These are phyloP conservation scores for Amphimedon queenslandica DNA, from an alignment of 37 sponge, comb jelly and placozoan genomes.

Conservation along the genomic window DNA sequence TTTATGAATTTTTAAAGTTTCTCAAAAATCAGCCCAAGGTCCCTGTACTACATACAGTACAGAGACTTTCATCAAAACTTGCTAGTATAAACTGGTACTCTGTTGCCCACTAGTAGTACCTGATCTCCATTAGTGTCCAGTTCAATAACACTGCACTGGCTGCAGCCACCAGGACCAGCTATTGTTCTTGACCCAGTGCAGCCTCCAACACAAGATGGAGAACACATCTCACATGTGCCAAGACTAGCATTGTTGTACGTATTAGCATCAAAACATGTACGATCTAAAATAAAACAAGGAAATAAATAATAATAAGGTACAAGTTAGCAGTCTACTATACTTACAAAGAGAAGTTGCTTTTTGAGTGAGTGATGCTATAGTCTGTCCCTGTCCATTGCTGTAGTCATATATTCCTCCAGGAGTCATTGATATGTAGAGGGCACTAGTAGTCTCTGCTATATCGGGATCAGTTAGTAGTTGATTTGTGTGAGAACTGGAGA, in stretches of 20 bases:
- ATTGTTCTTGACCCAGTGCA: conserved; percentile 32
- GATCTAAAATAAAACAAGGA: neutral
- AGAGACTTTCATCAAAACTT: no score
- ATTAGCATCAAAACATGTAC: conserved; percentile 4
- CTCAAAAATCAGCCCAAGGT: no score
- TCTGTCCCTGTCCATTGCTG: neutral
- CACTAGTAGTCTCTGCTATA: neutral
- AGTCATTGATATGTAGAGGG: neutral
- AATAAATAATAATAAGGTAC: neutral
- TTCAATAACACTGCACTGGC: conserved; percentile 4
- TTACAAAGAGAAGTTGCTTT: neutral
- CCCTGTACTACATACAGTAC: no score
- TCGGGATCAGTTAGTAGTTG: neutral
- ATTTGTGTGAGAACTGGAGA: neutral
- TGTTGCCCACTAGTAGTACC: no score
- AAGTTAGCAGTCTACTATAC: no score
- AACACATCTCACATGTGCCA: conserved; percentile 29
- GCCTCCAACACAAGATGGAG: conserved; percentile 13
- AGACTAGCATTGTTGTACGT: conserved; percentile 20
- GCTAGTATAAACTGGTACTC: no score
- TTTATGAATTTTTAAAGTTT: no score
- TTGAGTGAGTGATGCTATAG: neutral
- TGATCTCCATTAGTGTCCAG: conserved; percentile 28
- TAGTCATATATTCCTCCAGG: conserved; percentile 8
- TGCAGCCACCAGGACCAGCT: conserved; percentile 27